Conservation (phyloP, 2,888 invertebrate genomes). For the Caenorhabditis sp. region DNA sequence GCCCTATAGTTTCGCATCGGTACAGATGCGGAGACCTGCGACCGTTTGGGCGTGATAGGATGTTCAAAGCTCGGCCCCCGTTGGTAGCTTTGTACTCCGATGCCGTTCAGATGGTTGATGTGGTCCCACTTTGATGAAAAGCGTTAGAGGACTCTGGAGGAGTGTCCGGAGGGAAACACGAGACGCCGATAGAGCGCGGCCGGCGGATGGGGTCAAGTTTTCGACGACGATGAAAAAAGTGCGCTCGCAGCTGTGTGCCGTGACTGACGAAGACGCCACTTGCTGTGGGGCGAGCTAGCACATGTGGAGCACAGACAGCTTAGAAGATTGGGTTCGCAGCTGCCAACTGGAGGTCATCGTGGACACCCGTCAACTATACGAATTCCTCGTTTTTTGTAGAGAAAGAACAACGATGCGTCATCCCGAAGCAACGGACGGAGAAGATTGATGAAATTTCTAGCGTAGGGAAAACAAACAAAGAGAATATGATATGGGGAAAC, state of each 20-base stretch:
- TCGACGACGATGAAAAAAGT: conserved; percentile 15
- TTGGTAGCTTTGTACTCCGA: conserved; percentile 47
- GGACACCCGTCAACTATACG: conserved; percentile 19
- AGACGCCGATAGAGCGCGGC: not conserved
- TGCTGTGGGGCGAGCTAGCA: not conserved
- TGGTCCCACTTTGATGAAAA: not conserved
- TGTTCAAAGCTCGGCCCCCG: conserved; percentile 25
- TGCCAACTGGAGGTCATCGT: conserved; percentile 38
- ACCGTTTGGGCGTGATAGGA: conserved; percentile 35
- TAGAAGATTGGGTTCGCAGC: conserved; percentile 12
- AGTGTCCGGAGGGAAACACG: conserved; percentile 3
- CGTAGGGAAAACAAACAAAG: no score
- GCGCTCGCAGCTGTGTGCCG: conserved; percentile 18
- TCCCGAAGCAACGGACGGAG: no score
- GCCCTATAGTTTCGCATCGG: not conserved
- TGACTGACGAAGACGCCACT: conserved; percentile 4
- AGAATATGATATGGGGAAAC: no score
- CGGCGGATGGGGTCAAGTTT: conserved; percentile 9
- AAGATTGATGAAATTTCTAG: no score
- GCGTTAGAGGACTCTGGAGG: not conserved
- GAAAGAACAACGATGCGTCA: no score
- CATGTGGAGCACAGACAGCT: conserved; percentile 17
- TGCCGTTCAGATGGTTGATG: conserved; percentile 40
- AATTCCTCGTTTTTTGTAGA: not conserved
- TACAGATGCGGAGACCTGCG: not conserved